These are phyloP conservation scores for Atrichornis clamosus DNA, from an alignment of 2,113 vertebrate species.

Conservation along the genomic window DNA sequence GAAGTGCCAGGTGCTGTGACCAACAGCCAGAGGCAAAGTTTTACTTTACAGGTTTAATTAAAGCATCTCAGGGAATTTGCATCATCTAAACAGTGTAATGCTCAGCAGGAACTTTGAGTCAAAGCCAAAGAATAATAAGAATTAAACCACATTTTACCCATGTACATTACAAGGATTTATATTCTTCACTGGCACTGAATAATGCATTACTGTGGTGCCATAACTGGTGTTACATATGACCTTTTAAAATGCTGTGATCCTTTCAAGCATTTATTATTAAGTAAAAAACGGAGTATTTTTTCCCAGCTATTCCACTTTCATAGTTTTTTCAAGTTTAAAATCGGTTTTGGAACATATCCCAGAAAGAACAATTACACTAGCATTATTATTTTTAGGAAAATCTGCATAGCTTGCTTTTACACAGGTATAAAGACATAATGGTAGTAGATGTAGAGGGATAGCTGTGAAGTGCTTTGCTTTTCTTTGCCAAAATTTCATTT, in stretches of 20 bases:
- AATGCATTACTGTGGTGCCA: slow-evolving; percentile 10
- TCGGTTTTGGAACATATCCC: background rate
- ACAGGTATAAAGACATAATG: background rate
- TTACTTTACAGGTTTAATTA: background rate
- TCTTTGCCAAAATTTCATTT: background rate
- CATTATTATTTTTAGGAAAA: slow-evolving; percentile 8
- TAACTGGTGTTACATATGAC: slow-evolving; percentile 4
- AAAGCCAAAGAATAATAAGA: slow-evolving; percentile 25
- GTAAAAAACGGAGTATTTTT: background rate
- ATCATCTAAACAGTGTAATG: background rate
- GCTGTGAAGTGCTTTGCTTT: background rate
- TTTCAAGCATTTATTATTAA: background rate
- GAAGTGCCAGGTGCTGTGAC: background rate
- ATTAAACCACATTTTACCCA: slow-evolving; percentile 27
- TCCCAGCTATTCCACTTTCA: background rate
- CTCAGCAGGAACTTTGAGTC: background rate
- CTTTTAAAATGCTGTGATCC: slow-evolving; percentile 45
- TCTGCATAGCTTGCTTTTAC: background rate
- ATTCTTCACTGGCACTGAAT: slow-evolving; percentile 23
- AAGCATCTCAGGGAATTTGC: background rate
- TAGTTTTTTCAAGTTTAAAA: background rate
- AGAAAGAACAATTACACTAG: background rate
- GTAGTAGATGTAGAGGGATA: background rate
- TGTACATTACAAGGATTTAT: slow-evolving; percentile 37
- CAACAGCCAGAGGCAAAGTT: background rate